Base-by-base conservation (phyloP, 1,140 invertebrate genomes). In the Ptiloglossa arizonensis region DNA sequence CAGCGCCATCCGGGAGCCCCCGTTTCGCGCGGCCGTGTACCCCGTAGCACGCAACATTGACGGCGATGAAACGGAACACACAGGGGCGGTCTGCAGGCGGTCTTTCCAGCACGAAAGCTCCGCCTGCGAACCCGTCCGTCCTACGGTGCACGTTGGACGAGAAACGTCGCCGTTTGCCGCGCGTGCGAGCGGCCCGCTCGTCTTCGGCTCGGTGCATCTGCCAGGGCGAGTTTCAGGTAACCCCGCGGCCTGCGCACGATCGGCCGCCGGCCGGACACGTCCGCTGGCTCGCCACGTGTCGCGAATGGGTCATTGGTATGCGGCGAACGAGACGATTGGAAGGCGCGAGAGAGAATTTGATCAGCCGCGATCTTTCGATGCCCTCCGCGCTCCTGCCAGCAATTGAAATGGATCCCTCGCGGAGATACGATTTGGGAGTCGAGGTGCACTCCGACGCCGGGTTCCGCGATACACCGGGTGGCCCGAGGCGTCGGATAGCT, bases 11-110 rank as follows among this genome's bases (percentile, higher is more conserved):
- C 64, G 48, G 50, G 54, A 76, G 67, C 24, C 60, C 66, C 54
- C 73, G 69, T 72, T 84, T 80, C 41, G 72, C 63, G 77, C 81
- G 81, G 15, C 29, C 63, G 77, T 57, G 62, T 62, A 38, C 44
- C 67, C 52, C 46, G 50, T 35, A 56, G 64, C 83, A 85, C 82
- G 82, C 83, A 72, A 84, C 79, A 60, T 83, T 64, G 64, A 83
- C 71, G 77, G 79, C 62, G 82, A 83, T 80, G 72, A 85, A 80
- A 80, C 56, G 82, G 70, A 68, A 44, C 76, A 29, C 48, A 64
- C 74, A 83, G 80, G 85, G 86, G 86, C 86, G 86, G 85, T 87
- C 86, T 80, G 85, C 85, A 87, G 86, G 86, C 85, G 86, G 86
- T 87, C 86, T 85, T 83, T 83, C 50, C 78, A 87, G 63, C 66